These are phyloP conservation scores for Apteryx owenii DNA, from an alignment of 2,113 vertebrate genomes.

Conservation along the genomic window DNA sequence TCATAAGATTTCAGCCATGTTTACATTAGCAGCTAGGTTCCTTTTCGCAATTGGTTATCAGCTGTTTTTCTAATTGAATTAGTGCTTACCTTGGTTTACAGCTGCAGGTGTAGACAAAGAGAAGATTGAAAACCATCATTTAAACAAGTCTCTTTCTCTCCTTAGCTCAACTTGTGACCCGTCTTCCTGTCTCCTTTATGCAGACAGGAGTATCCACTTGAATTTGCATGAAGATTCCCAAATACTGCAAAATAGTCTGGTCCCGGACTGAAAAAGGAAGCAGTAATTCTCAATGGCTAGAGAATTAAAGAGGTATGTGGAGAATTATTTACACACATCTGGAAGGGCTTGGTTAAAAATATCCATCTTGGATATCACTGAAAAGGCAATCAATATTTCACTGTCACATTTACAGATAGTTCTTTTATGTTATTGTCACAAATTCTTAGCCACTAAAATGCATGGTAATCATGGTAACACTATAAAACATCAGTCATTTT, in stretches of 20 bases:
- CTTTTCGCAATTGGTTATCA: background rate
- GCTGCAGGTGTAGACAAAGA: background rate
- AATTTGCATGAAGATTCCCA: background rate
- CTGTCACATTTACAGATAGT: background rate
- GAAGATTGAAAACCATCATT: background rate
- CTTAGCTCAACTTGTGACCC: background rate
- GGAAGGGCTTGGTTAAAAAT: background rate
- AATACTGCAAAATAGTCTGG: background rate
- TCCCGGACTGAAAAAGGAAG: background rate
- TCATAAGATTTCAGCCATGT: background rate
- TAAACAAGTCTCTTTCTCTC: background rate
- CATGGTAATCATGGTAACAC: background rate
- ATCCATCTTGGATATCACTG: background rate
- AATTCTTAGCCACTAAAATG: background rate
- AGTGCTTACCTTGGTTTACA: background rate
- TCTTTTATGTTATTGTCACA: background rate
- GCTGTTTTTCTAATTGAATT: background rate
- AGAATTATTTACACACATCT: background rate
- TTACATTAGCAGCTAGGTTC: background rate
- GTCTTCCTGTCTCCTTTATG: background rate
- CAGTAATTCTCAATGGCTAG: background rate
- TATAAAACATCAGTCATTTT: background rate
- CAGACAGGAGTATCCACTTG: background rate
- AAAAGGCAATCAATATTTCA: background rate
- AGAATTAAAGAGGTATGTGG: background rate